Evolutionary conservation across 2,888 invertebrate genomes (phyloP).

Genomic region (Digitonthophagus gazella): DNA sequence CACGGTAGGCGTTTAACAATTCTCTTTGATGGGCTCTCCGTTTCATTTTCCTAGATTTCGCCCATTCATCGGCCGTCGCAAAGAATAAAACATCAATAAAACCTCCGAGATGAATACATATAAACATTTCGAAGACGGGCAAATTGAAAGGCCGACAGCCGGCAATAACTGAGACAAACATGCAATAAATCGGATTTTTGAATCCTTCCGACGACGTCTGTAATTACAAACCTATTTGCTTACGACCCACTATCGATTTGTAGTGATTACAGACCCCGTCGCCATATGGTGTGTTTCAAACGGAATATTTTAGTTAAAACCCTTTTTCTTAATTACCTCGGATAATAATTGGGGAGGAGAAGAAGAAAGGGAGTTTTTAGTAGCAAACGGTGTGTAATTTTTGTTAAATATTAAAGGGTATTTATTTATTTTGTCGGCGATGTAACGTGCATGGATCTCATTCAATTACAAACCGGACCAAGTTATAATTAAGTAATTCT

Average conservation of each 20-base stretch:
- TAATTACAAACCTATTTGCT: slow-evolving; percentile 5
- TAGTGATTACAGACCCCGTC: slow-evolving; percentile 8
- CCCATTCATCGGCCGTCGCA: background rate
- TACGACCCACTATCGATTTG: slow-evolving; percentile 10
- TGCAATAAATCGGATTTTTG: slow-evolving; percentile 16
- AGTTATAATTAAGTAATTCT: background rate
- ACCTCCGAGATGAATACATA: background rate
- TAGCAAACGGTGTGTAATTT: slow-evolving; percentile 2
- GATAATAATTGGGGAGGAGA: background rate
- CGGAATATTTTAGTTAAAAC: background rate
- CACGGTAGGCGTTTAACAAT: background rate
- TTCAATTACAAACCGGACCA: background rate
- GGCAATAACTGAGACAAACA: slow-evolving; percentile 1
- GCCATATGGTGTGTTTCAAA: background rate
- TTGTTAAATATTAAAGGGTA: background rate
- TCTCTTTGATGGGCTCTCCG: background rate
- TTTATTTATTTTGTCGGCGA: background rate
- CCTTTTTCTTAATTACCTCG: background rate
- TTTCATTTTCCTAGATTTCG: background rate
- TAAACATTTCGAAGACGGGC: background rate
- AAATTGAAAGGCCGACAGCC: background rate
- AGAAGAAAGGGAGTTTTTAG: background rate
- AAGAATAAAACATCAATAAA: background rate
- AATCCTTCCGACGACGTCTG: slow-evolving; percentile 1
- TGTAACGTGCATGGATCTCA: background rate